These are phyloP conservation scores for Tetheella fluctuosa DNA, from an alignment of 2,888 invertebrate species.

Conservation along the genomic window DNA sequence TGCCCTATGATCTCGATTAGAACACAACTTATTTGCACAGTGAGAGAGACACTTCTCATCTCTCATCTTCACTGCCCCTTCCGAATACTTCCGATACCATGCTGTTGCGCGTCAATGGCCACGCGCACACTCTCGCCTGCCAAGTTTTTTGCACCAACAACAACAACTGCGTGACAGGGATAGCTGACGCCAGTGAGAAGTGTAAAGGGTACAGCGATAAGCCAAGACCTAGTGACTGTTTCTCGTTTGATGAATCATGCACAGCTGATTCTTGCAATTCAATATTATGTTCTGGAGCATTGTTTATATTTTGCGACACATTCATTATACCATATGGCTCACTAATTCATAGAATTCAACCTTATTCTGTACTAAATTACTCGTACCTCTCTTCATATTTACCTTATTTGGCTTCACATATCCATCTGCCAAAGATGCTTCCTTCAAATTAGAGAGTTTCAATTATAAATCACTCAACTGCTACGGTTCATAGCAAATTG, in stretches of 20 bases:
- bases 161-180: no score
- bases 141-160: no score
- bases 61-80: no score
- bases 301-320: neutral
- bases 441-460: conserved; percentile 2
- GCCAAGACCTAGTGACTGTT: neutral
- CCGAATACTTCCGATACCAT: no score
- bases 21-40: no score
- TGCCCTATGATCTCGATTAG: no score
- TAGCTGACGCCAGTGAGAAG: no score
- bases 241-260: neutral
- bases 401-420: conserved; percentile 5
- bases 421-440: neutral
- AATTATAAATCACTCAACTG: conserved; percentile 7
- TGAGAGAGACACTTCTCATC: no score
- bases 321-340: neutral
- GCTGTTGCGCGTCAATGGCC: no score
- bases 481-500: neutral
- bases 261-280: neutral
- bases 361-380: neutral
- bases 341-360: neutral
- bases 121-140: no score
- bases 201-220: neutral
- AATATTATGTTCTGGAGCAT: neutral
- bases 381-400: neutral